These are phyloP conservation scores for Lycocorax pyrrhopterus DNA, from an alignment of 2,113 vertebrate genomes.

Conservation along the genomic window DNA sequence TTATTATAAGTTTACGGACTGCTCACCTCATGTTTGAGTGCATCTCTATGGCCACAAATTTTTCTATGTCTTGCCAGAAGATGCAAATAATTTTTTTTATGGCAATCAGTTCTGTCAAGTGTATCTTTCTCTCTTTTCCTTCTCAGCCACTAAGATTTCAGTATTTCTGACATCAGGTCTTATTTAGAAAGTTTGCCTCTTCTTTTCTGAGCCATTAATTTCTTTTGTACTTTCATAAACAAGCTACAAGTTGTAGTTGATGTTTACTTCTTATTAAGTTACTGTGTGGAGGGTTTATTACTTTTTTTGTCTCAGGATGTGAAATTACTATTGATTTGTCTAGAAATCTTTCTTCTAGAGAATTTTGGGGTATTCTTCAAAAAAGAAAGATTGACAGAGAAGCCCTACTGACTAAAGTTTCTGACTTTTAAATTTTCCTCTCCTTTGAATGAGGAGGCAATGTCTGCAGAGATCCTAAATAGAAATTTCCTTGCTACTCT, in stretches of 20 bases:
- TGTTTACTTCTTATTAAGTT: background rate
- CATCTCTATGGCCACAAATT: background rate
- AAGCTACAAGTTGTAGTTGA: background rate
- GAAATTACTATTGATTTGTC: background rate
- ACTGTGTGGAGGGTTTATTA: background rate
- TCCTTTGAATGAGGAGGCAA: background rate
- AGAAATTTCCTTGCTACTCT: background rate
- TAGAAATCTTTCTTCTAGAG: background rate
- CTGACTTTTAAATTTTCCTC: background rate
- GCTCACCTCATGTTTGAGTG: background rate
- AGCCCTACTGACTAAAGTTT: background rate
- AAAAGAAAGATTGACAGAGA: background rate
- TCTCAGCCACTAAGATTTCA: background rate
- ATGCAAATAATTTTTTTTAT: background rate
- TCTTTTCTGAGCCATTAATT: background rate
- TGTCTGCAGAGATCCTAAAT: background rate
- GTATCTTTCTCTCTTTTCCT: background rate
- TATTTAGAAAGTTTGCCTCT: background rate
- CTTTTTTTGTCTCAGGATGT: background rate
- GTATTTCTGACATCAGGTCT: background rate
- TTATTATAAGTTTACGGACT: background rate
- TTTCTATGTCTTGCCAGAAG: background rate
- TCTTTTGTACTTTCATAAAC: background rate
- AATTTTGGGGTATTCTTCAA: background rate
- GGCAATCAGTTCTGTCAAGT: background rate